Percentiles rank a stretch among this genome's conserved stretches.
Conservation (phyloP, 2,888 invertebrate genomes). For the Andrena trimmerana region DNA sequence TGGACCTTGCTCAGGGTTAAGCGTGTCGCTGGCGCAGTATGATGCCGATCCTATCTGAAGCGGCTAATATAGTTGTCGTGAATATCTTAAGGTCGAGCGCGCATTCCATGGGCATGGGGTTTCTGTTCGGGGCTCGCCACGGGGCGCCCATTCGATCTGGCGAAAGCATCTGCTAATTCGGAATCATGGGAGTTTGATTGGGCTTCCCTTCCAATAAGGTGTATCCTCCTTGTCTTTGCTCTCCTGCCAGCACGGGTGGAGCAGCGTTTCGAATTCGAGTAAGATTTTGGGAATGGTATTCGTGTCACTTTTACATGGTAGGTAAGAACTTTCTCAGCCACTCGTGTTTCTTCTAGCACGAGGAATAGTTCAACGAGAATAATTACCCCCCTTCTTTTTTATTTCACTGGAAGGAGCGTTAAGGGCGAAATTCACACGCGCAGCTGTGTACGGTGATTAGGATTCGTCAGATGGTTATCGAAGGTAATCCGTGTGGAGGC, state of each 20-base stretch:
- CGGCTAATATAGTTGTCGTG: slow-evolving; percentile 85
- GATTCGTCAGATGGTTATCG: slow-evolving; percentile 31
- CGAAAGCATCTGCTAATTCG: slow-evolving; percentile 85
- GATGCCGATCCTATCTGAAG: slow-evolving; percentile 84
- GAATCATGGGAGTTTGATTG: slow-evolving; percentile 85
- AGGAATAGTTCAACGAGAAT: too few relatives aligned
- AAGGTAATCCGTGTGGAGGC: background rate
- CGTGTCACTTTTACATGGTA: too few relatives aligned
- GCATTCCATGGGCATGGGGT: slow-evolving; percentile 82
- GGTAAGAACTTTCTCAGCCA: too few relatives aligned
- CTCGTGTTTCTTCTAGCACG: too few relatives aligned
- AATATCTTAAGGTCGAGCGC: slow-evolving; percentile 83
- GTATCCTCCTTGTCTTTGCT: slow-evolving; percentile 18
- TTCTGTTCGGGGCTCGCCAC: slow-evolving; percentile 81
- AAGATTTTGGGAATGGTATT: too few relatives aligned
- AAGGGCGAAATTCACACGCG: background rate
- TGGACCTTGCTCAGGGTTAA: slow-evolving; percentile 71
- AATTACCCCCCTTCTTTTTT: too few relatives aligned
- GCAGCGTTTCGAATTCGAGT: too few relatives aligned
- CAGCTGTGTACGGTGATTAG: slow-evolving; percentile 9
- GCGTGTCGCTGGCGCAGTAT: slow-evolving; percentile 83
- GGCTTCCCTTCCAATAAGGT: slow-evolving; percentile 57
- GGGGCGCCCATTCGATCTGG: slow-evolving; percentile 84
- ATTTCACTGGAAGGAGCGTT: too few relatives aligned
- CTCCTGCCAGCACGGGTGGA: background rate